Evolutionary conservation across 2,888 invertebrate species (phyloP).

Genomic region (Philereme transversata): DNA sequence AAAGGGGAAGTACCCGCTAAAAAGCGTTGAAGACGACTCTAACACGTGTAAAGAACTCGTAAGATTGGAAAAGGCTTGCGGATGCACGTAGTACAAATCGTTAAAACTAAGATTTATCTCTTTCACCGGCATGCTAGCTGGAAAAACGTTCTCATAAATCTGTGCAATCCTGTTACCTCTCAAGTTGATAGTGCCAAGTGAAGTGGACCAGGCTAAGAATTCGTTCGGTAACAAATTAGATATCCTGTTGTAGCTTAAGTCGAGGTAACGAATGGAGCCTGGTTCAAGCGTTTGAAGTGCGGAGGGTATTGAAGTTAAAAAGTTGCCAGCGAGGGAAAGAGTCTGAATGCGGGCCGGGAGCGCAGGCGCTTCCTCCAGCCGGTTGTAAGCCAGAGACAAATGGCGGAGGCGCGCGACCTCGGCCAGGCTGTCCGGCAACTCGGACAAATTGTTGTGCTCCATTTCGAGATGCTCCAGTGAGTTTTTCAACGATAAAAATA

Average conservation of each 20-base stretch:
- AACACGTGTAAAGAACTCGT: conserved; percentile 90
- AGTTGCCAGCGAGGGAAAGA: conserved; percentile 92
- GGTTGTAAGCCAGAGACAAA: conserved; percentile 92
- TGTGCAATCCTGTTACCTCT: conserved; percentile 93
- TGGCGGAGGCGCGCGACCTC: conserved; percentile 88
- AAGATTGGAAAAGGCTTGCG: conserved; percentile 91
- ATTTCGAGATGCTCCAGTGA: conserved; percentile 92
- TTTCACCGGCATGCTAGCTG: conserved; percentile 89
- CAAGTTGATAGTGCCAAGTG: conserved; percentile 91
- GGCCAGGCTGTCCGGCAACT: conserved; percentile 88
- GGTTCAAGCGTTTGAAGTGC: conserved; percentile 89
- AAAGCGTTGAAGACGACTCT: conserved; percentile 93
- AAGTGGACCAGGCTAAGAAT: conserved; percentile 90
- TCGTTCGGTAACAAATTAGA: conserved; percentile 90
- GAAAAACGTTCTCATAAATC: conserved; percentile 88
- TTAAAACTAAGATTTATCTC: conserved; percentile 97
- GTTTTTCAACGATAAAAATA: conserved; percentile 89
- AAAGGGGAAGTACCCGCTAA: conserved; percentile 90
- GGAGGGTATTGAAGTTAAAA: conserved; percentile 88
- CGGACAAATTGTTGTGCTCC: conserved; percentile 90
- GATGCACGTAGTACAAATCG: conserved; percentile 91
- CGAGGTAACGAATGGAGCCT: conserved; percentile 90
- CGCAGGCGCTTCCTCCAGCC: conserved; percentile 82
- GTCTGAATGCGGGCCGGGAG: conserved; percentile 89
- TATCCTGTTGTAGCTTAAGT: conserved; percentile 94